Conservation (phyloP, 2,888 invertebrate species). For the Bembecia ichneumoniformis region DNA sequence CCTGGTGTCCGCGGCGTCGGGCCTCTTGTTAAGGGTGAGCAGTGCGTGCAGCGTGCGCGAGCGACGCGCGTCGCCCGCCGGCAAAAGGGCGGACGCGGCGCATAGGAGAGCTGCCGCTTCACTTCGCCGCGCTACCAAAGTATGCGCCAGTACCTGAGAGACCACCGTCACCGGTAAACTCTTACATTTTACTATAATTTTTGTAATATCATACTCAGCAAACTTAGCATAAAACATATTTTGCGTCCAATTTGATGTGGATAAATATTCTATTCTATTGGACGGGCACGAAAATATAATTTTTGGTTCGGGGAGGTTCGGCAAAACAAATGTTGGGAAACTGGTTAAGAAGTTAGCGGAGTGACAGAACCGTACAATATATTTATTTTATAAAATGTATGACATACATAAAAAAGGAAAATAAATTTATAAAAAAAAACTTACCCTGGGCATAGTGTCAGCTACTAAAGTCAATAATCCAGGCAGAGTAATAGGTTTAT, state of each 20-base stretch:
- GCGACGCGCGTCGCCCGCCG: slow-evolving; percentile 34
- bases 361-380: too few species aligned
- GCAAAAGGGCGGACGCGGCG: slow-evolving; percentile 33
- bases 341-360: too few species aligned
- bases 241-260: too few species aligned
- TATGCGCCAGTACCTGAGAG: slow-evolving; percentile 47
- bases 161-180: too few species aligned
- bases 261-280: too few species aligned
- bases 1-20: slow-evolving; percentile 42
- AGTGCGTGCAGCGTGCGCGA: slow-evolving; percentile 45
- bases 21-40: slow-evolving; percentile 54
- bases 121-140: slow-evolving; percentile 45
- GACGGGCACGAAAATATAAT: too few species aligned
- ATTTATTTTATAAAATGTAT: too few species aligned
- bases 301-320: too few species aligned
- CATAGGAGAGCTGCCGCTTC: slow-evolving; percentile 47
- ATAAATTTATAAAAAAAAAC: slow-evolving; percentile 9
- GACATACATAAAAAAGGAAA: background rate
- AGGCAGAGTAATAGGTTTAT: slow-evolving; percentile 52
- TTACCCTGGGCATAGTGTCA: slow-evolving; percentile 59
- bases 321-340: too few species aligned
- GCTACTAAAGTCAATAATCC: slow-evolving; percentile 52
- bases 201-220: too few species aligned
- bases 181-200: too few species aligned
- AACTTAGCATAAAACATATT: too few species aligned